Conservation (phyloP, 1,140 invertebrate species). For the Metaphire vulgaris region DNA sequence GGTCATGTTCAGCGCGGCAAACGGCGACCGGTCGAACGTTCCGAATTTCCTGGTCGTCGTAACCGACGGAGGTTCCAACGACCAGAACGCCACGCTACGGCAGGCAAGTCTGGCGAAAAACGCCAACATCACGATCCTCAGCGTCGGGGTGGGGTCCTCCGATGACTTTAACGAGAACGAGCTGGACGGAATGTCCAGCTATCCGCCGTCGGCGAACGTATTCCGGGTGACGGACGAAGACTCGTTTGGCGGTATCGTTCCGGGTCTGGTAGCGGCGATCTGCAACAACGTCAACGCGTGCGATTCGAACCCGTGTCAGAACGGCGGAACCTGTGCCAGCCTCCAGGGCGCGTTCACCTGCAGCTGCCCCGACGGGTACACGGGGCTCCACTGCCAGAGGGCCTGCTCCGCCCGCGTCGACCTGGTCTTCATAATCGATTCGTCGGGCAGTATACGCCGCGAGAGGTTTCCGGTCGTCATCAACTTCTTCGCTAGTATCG, state of each 20-base stretch:
- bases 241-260: not conserved
- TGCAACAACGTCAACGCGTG: conserved; percentile 17
- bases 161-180: not conserved
- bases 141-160: not conserved
- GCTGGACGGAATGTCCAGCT: not conserved
- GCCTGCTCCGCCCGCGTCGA: conserved; percentile 30
- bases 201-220: not conserved
- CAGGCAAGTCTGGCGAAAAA: not conserved
- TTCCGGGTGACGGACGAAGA: not conserved
- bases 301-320: conserved; percentile 16
- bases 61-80: conserved; percentile 36
- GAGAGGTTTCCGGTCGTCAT: conserved; percentile 35
- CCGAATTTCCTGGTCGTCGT: not conserved
- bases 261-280: conserved; percentile 3
- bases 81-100: conserved; percentile 26
- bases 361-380: conserved; percentile 19
- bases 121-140: not conserved
- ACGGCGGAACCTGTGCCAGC: conserved; percentile 21
- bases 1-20: conserved; percentile 27
- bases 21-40: not conserved
- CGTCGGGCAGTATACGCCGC: conserved; percentile 35
- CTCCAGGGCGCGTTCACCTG: conserved; percentile 16
- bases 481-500: conserved; percentile 36
- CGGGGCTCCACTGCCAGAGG: conserved; percentile 25
- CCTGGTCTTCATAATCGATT: conserved; percentile 41